Conservation (phyloP, 2,888 invertebrate species). For the Ormyrus labotus region DNA sequence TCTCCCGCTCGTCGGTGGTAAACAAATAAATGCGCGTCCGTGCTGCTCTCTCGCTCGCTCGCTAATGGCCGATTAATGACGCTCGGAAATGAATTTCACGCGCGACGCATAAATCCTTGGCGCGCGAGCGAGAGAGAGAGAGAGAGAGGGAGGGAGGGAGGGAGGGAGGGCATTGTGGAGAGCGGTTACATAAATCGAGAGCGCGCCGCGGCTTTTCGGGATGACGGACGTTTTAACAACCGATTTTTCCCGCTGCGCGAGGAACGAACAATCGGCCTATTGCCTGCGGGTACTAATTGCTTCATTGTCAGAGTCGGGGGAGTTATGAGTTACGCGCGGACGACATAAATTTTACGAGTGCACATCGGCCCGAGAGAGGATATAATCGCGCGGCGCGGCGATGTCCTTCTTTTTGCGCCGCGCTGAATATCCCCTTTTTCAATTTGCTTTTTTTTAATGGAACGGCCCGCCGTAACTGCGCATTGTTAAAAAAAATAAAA, state of each 20-base stretch:
- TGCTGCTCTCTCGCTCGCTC: slow-evolving; percentile 8
- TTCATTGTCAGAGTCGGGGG: slow-evolving; percentile 28
- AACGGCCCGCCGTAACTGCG: too few relatives aligned
- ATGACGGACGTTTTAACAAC: not conserved
- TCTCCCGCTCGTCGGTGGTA: slow-evolving; percentile 63
- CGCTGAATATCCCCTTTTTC: too few relatives aligned
- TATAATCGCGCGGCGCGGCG: not conserved
- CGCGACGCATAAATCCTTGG: not conserved
- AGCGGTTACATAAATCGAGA: not conserved
- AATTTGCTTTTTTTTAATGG: too few relatives aligned
- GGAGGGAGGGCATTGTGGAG: not conserved
- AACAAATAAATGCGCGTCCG: not conserved
- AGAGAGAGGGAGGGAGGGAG: not conserved
- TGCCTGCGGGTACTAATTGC: slow-evolving; percentile 15
- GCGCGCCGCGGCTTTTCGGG: not conserved
- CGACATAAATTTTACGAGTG: slow-evolving; percentile 22
- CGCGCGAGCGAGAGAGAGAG: not conserved
- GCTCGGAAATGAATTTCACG: slow-evolving; percentile 57
- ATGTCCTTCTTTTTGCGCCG: too few relatives aligned
- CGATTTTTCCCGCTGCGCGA: not conserved
- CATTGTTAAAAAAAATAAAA: too few relatives aligned
- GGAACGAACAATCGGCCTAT: slow-evolving; percentile 9
- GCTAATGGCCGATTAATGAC: slow-evolving; percentile 56
- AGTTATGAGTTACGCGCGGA: slow-evolving; percentile 1
- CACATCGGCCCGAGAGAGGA: not conserved